Conservation (phyloP, 2,113 vertebrate species). For the Strix aluco region DNA sequence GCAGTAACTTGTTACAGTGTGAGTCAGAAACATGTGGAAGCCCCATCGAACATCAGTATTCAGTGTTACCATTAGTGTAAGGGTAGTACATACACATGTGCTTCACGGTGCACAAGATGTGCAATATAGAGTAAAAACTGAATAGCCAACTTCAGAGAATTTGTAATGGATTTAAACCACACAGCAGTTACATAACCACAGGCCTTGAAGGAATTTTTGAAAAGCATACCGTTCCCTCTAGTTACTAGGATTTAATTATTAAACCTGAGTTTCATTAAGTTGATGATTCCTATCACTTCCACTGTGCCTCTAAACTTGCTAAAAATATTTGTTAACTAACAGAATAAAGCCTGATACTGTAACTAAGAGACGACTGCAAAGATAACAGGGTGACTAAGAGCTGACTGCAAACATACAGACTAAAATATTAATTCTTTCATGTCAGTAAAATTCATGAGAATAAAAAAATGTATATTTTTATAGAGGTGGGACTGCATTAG, state of each 20-base stretch:
- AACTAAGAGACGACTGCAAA: background rate
- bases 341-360: background rate
- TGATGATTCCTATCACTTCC: background rate
- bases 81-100: background rate
- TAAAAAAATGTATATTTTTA: background rate
- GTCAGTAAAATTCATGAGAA: background rate
- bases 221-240: background rate
- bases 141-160: background rate
- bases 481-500: background rate
- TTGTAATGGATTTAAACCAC: background rate
- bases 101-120: background rate
- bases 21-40: background rate
- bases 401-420: background rate
- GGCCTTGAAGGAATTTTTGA: background rate
- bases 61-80: background rate
- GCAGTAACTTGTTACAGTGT: background rate
- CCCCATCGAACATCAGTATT: rapidly evolving
- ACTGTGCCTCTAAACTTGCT: background rate
- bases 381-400: background rate
- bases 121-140: background rate
- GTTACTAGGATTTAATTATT: constrained; percentile 35
- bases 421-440: background rate
- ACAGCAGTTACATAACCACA: background rate
- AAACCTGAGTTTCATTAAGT: background rate
- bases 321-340: background rate